Conservation (phyloP, 2,113 vertebrate species). For the Hippoglossus stenolepis region DNA sequence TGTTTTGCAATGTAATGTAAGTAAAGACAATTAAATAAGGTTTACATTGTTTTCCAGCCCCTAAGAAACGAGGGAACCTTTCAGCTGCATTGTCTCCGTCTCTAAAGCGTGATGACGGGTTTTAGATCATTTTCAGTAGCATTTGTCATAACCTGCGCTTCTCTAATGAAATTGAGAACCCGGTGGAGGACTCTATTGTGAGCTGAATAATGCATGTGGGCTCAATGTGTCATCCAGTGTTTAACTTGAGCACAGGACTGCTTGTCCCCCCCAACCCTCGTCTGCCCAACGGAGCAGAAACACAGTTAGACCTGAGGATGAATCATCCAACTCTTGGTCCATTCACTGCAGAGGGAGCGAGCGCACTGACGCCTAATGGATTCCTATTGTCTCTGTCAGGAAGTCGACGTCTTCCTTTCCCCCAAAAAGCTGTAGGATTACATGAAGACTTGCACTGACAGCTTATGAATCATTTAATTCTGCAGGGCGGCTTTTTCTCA, state of each 20-base stretch:
- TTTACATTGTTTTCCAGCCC: background rate
- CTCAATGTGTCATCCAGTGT: conserved; percentile 55
- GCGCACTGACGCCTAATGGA: conserved; percentile 31
- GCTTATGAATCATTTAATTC: conserved; percentile 14
- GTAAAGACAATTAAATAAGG: no score
- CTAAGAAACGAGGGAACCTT: background rate
- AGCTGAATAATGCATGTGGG: conserved; percentile 60
- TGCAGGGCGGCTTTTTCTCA: background rate
- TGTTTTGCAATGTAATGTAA: no score
- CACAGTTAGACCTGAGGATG: conserved; percentile 39
- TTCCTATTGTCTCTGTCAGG: conserved; percentile 36
- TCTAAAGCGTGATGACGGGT: conserved; percentile 9
- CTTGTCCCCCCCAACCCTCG: conserved; percentile 4
- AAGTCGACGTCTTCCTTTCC: conserved; percentile 22
- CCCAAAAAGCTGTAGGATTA: conserved; percentile 22
- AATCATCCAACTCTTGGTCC: conserved; percentile 59
- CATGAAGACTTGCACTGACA: conserved; percentile 9
- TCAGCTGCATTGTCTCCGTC: background rate
- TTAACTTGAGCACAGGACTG: conserved; percentile 41
- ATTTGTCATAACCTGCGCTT: conserved; percentile 51
- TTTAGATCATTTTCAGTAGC: conserved; percentile 28
- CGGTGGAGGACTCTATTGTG: conserved; percentile 21
- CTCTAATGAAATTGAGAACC: conserved; percentile 43
- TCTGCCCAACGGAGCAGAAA: conserved; percentile 43
- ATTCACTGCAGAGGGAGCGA: conserved; percentile 24